Evolutionary conservation across 2,888 invertebrate genomes (phyloP).

Genomic region (Biston stratarius): DNA sequence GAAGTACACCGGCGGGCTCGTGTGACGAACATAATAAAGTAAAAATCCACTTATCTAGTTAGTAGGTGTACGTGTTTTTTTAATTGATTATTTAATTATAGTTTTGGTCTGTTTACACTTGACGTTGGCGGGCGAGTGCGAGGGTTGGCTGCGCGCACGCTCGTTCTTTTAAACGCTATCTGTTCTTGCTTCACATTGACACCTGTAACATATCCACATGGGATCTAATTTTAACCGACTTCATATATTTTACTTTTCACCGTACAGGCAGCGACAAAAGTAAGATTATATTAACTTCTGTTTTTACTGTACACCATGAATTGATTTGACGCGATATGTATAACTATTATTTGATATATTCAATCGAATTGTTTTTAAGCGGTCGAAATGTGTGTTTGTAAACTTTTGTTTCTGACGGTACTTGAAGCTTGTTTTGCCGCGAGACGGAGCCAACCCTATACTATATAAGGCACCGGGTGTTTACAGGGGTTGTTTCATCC

Average conservation of each 20-base stretch:
- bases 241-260: not conserved
- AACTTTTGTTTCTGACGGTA: constrained; percentile 19
- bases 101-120: constrained; percentile 72
- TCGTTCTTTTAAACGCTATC: constrained; percentile 7
- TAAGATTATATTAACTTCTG: not conserved
- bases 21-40: constrained; percentile 54
- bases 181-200: constrained; percentile 18
- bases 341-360: not conserved
- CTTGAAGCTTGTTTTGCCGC: constrained; percentile 15
- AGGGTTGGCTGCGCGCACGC: constrained; percentile 41
- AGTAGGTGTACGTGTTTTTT: constrained; percentile 80
- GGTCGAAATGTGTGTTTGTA: not conserved
- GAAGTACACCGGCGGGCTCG: constrained; percentile 22
- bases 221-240: too few relatives aligned
- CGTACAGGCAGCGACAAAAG: constrained; percentile 10
- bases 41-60: constrained; percentile 75
- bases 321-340: not conserved
- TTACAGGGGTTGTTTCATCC: constrained; percentile 70
- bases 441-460: constrained; percentile 37
- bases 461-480: constrained; percentile 72
- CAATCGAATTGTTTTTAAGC: not conserved
- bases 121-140: constrained; percentile 64
- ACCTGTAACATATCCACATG: not conserved
- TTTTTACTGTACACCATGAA: not conserved
- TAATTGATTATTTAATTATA: constrained; percentile 75